phyloP scores from a whole-genome alignment of 2,797 vertebrate genomes.

The Scolopax bukidnonensis region DNA sequence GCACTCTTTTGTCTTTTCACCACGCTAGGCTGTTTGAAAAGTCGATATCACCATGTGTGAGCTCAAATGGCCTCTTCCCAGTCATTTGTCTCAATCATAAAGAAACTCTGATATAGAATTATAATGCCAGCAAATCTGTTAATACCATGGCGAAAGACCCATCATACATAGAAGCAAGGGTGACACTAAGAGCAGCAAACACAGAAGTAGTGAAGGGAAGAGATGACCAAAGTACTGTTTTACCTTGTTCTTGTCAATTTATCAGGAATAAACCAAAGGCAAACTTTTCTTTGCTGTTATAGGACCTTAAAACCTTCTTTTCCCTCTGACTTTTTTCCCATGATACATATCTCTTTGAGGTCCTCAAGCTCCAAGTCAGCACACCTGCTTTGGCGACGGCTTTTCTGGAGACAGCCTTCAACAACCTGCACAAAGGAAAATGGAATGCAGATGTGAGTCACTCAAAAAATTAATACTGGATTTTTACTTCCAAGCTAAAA shows the following conservation, averaged over 20 bases:
- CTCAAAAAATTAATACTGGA: neutral
- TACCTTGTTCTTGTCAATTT: neutral
- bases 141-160: neutral
- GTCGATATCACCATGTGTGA: neutral
- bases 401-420: neutral
- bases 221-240: neutral
- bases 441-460: neutral
- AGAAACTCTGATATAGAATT: neutral
- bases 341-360: neutral
- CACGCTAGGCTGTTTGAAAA: neutral
- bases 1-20: neutral
- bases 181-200: neutral
- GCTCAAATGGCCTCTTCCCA: neutral
- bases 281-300: neutral
- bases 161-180: neutral
- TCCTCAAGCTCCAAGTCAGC: neutral
- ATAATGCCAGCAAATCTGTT: neutral
- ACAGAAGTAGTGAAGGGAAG: neutral
- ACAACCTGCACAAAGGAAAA: neutral
- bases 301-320: neutral
- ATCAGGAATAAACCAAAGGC: neutral
- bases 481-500: neutral
- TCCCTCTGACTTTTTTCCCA: neutral
- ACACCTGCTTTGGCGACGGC: neutral
- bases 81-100: neutral